Evolutionary conservation across 2,797 vertebrate genomes (phyloP).

Genomic region (Loris lydekkerianus): DNA sequence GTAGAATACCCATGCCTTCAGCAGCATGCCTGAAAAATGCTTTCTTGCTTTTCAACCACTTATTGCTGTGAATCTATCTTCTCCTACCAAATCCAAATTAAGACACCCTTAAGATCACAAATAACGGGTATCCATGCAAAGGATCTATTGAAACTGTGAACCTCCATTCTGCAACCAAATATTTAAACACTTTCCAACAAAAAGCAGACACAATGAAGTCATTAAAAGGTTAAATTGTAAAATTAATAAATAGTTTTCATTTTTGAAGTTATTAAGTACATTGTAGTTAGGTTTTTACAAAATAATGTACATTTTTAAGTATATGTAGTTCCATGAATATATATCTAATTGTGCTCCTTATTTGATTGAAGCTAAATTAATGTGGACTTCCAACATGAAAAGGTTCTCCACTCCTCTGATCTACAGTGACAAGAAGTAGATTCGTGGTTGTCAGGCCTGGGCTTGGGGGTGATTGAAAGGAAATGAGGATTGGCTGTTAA

Average conservation of each 20-base stretch:
- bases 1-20: neutral
- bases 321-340: neutral
- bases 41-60: neutral
- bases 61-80: neutral
- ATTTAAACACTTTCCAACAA: neutral
- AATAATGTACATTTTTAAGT: neutral
- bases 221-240: neutral
- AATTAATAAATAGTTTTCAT: neutral
- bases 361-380: neutral
- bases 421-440: neutral
- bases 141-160: neutral
- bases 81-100: neutral
- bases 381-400: neutral
- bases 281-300: neutral
- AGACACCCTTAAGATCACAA: neutral
- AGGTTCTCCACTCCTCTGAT: neutral
- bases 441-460: neutral
- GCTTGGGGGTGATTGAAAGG: neutral
- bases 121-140: neutral
- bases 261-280: neutral
- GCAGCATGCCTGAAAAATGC: neutral
- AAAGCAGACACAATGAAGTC: neutral
- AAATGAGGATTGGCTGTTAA: neutral
- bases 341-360: neutral
- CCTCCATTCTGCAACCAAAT: neutral